Evolutionary conservation across 2,888 invertebrate genomes (phyloP), one percentile per base, ranked within the genome.

Genomic region (Creontiades dilutus): DNA sequence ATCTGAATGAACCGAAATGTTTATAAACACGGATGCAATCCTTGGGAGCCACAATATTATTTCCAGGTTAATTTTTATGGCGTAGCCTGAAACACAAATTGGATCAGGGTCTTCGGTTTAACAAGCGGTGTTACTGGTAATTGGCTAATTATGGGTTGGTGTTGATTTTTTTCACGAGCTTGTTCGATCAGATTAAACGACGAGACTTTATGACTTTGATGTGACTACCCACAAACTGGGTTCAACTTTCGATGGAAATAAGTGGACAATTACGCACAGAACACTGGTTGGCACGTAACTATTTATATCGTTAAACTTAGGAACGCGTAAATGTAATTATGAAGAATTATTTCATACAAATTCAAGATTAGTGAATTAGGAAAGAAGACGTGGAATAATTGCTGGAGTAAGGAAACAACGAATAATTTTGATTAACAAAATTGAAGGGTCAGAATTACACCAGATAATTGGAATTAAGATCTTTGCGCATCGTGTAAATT

Each of bases 41-140:
- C 68, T 68, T 68, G 68, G 23, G 23, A 68, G 37, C 37, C 19
- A 14, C 23, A 19, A 61, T 4, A 19, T 68, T 68, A 19, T 68
- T 68, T 23, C 68, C 68, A 68, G 68, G 68, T 68, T 23, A 68
- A 68, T 68, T 68, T 52, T 68, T 68, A 68, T 23, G 23, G 27
- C 68, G 52, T 5, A 7, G 52, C 11, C 68, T 68, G 12, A 27
- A 68, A 37, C 23, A 68, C 68, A 68, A 68, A 68, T 68, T 68
- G 68, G 68, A 68, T 68, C 68, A 68, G 68, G 68, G 68, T 68
- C 68, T 68, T 23, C 68, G 9, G 61, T 68, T 68, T 68, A 68
- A 68, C 23, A 23, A 27, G 68, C 12, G 68, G 68, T 12, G 23
- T 68, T 68, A 68, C 23, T 68, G 23, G 68, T 68, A 68, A 68